phyloP scores from a whole-genome alignment of 2,113 vertebrate species.

The Leptodactylus fuscus region DNA sequence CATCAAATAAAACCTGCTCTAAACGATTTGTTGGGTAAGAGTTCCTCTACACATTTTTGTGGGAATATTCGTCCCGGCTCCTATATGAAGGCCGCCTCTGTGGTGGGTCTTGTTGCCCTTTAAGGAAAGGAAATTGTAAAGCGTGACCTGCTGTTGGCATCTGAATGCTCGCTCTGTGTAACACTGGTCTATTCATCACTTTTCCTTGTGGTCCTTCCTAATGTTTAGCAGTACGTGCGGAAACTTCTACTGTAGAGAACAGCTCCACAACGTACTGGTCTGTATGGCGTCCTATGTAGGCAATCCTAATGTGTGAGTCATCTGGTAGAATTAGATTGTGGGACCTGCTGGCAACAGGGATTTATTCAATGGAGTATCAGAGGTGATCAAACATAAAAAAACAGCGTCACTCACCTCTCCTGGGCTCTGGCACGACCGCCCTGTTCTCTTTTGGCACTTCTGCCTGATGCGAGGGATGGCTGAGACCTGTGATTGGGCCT shows the following conservation, averaged over 20 bases:
- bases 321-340: no score
- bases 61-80: neutral
- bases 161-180: neutral
- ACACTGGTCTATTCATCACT: neutral
- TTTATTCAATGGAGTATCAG: no score
- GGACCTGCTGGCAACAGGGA: no score
- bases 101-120: neutral
- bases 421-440: no score
- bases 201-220: neutral
- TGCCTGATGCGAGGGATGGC: no score
- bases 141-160: neutral
- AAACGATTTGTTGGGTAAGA: neutral
- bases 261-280: neutral
- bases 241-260: neutral
- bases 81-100: neutral
- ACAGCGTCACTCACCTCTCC: no score
- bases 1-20: no score
- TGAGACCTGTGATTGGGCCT: no score
- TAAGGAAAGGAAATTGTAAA: constrained; percentile 6
- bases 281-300: no score
- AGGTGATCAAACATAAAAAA: no score
- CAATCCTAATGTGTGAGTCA: neutral
- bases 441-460: no score
- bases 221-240: neutral
- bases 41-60: no score